Base-by-base conservation (phyloP, 2,888 invertebrate genomes). In the Drosophila maculinotata region DNA sequence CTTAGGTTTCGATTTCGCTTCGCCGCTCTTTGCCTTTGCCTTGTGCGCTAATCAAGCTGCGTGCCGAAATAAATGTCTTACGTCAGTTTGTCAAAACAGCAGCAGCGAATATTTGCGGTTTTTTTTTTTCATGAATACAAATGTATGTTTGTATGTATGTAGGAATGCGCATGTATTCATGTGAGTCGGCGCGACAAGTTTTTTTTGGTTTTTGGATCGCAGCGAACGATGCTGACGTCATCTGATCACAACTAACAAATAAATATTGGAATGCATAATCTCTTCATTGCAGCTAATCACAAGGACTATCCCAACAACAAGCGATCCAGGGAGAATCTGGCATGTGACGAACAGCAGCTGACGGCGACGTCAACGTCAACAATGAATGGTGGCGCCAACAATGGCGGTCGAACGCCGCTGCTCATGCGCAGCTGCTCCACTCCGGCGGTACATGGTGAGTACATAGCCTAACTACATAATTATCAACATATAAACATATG, bases 281-380 rank as follows among this genome's bases (percentile, higher is more conserved):
- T 23, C 23, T 30, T 39, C 12, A 42, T 58, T 93, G 10, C 92
- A 95, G 95, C 94, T 90, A 94, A 94, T 82, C 95, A 94, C 60
- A 93, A 94, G 90, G 95, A 95, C 89, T 95, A 95, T 91, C 94
- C 94, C 87, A 93, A 94, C 87, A 93, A 94, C 81, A 93, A 90
- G 76, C 86, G 94, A 86, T 94, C 95, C 90, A 93, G 94, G 85
- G 95, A 95, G 75, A 89, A 89, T 79, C 92, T 95, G 74, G 85
- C 89, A 83, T 96, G 96, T 92, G 95, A 95, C 85, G 95, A 95
- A 89, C 88, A 94, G 36, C 36, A 45, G 30, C 44, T 30, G 89
- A 88, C 89, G 66, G 79, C 94, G 70, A 65, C 74, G 53, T 92
- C 95, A 58, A 75, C 78, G 59, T 70, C 79, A 51, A 64, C 95